Evolutionary conservation across 1,140 invertebrate species (phyloP), one percentile per base, ranked within the genome.

Genomic region (Leucophenga varia): DNA sequence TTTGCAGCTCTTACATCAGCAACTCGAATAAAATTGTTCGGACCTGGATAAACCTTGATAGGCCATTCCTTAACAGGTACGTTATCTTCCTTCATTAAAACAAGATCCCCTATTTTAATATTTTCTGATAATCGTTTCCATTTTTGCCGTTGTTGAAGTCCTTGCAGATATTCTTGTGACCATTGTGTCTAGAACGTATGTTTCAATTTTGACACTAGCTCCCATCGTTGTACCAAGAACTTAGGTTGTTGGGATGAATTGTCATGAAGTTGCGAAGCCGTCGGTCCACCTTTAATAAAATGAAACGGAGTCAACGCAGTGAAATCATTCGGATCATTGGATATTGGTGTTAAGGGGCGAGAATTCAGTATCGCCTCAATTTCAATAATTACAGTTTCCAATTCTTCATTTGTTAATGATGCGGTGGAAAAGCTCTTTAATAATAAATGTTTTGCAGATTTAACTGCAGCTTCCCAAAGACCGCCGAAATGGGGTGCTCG

Each of bases 21-120:
- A 3, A 61, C 65, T 28, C 72, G 43, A 6, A 59, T 48, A 6
- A 55, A 35, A 35, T 52, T 47, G 52, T 76, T 72, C 3, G 7
- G n/a, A 6, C 70, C 68, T 7, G 47, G 53, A 45, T 60, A 46
- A 0, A 57, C 17, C 19, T 51, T 43, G 10, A 54, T 30, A 30
- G 57, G 22, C 76, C 76, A 77, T 13, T 59, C 49, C 10, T 71
- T 39, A 3, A 71, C 64, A 6, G 67, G 64, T n/a, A 49, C 2
- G 36, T 72, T 69, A 8, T 72, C 59, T 36, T 75, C 64, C 36
- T 73, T 69, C 0, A 77, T 22, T 1, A 77, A 7, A 1, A 78
- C 76, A 7, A 78, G 16, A n/a, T 51, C 49, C 16, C 64, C 72
- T 13, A 43, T 10, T 39, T 58, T 36, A 2, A 76, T 36, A 16